A percentile compares a stretch with the other conserved stretches of the same genome.
These are phyloP conservation scores for Lanistes nyassanus DNA, from an alignment of 1,140 invertebrate genomes.

Conservation along the genomic window DNA sequence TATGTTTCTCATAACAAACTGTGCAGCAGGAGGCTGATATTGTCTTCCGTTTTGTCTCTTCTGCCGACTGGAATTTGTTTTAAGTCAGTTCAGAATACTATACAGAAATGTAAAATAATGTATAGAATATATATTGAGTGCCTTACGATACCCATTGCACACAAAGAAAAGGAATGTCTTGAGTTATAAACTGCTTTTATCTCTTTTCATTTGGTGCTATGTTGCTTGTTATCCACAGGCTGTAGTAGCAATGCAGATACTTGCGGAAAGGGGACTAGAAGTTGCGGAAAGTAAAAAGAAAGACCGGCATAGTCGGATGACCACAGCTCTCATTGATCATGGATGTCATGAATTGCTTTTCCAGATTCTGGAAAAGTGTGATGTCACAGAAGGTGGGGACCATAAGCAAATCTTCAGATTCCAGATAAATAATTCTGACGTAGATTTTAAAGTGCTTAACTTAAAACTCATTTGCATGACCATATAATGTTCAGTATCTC, in stretches of 20 bases:
- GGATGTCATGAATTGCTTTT: constrained; percentile 49
- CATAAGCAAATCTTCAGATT: neutral
- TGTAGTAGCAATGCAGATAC: constrained; percentile 52
- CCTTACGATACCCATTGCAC: no score
- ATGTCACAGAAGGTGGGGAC: constrained; percentile 37
- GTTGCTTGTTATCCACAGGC: constrained; percentile 31
- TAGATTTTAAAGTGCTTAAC: neutral
- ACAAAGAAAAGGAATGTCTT: no score
- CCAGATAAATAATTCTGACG: neutral
- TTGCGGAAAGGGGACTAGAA: constrained; percentile 41
- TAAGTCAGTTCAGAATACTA: no score
- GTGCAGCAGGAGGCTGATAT: no score
- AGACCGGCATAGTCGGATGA: constrained; percentile 35
- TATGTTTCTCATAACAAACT: no score
- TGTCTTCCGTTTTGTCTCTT: neutral
- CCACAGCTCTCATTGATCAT: constrained; percentile 37
- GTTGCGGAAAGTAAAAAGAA: constrained; percentile 15
- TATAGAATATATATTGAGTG: no score
- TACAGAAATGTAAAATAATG: no score
- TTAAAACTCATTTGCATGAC: neutral
- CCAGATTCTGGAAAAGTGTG: constrained; percentile 40
- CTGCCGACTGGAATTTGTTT: neutral
- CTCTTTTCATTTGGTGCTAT: neutral
- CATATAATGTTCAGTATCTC: neutral
- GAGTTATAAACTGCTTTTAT: neutral